Conservation (phyloP, 2,888 invertebrate species). For the Cantharis rufa region DNA sequence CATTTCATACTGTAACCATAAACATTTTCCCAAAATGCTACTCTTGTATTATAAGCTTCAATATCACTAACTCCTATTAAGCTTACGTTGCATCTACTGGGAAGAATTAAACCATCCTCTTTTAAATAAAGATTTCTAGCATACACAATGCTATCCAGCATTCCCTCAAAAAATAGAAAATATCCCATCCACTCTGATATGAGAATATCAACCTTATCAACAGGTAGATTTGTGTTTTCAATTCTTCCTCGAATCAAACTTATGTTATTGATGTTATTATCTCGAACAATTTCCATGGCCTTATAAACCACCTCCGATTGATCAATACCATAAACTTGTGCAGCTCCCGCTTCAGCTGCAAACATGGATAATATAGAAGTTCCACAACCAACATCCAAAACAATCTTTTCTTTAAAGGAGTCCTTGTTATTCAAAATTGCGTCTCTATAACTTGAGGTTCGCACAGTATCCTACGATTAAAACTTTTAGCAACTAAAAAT, state of each 20-base stretch:
- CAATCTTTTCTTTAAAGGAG: constrained; percentile 73
- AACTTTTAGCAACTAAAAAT: not conserved
- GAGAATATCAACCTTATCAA: constrained; percentile 84
- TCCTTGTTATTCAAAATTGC: constrained; percentile 77
- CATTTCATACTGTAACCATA: constrained; percentile 94
- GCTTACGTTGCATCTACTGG: constrained; percentile 82
- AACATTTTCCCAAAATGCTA: constrained; percentile 90
- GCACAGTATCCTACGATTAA: constrained; percentile 67
- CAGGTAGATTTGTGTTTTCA: constrained; percentile 79
- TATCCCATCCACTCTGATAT: constrained; percentile 99
- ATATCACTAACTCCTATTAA: constrained; percentile 78
- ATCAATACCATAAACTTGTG: constrained; percentile 89
- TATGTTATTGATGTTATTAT: constrained; percentile 64
- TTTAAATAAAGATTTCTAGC: constrained; percentile 82
- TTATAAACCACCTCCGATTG: constrained; percentile 95
- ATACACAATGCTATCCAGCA: constrained; percentile 92
- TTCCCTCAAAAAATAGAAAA: constrained; percentile 93
- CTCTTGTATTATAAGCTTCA: constrained; percentile 71
- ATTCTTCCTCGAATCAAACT: constrained; percentile 82
- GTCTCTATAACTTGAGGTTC: constrained; percentile 86
- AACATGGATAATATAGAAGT: constrained; percentile 99
- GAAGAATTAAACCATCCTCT: constrained; percentile 77
- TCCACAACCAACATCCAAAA: constrained; percentile 96
- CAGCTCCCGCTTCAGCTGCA: constrained; percentile 92
- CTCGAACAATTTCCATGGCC: constrained; percentile 87